Percentiles rank a stretch among this genome's conserved stretches.
Evolutionary conservation across 2,888 invertebrate genomes (phyloP).

Genomic region (Sylvicola cinctus): DNA sequence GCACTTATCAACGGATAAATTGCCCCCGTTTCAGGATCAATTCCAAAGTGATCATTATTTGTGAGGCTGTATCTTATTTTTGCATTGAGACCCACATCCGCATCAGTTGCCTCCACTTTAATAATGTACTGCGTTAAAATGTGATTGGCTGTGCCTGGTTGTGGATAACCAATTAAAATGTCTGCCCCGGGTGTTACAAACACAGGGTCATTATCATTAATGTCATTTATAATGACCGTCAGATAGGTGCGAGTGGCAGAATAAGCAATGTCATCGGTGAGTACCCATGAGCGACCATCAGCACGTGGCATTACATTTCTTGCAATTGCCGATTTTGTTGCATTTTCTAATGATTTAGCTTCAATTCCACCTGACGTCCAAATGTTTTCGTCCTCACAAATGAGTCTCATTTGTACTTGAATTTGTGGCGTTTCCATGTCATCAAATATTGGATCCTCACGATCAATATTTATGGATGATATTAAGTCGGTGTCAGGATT

Average conservation of each 20-base stretch:
- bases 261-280: slow-evolving; percentile 2
- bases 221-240: slow-evolving; percentile 1
- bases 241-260: slow-evolving; percentile 1
- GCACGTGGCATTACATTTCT: no score
- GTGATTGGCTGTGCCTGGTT: background rate
- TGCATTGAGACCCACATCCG: slow-evolving; percentile 4
- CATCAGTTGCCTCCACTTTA: slow-evolving; percentile 4
- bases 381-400: background rate
- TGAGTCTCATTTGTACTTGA: background rate
- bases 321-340: no score
- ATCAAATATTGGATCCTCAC: slow-evolving; percentile 3
- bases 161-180: slow-evolving; percentile 3
- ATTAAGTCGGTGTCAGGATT: slow-evolving; percentile 1
- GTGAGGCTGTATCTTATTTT: background rate
- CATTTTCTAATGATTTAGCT: no score
- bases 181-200: background rate
- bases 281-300: background rate
- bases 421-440: slow-evolving; percentile 2
- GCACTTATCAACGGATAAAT: slow-evolving; percentile 1
- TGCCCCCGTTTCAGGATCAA: slow-evolving; percentile 3
- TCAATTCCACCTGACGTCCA: no score
- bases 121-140: slow-evolving; percentile 2
- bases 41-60: background rate
- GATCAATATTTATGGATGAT: slow-evolving; percentile 1
- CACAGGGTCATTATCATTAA: slow-evolving; percentile 3